phyloP scores from a whole-genome alignment of 2,888 invertebrate species.

The Rotaria macrura region DNA sequence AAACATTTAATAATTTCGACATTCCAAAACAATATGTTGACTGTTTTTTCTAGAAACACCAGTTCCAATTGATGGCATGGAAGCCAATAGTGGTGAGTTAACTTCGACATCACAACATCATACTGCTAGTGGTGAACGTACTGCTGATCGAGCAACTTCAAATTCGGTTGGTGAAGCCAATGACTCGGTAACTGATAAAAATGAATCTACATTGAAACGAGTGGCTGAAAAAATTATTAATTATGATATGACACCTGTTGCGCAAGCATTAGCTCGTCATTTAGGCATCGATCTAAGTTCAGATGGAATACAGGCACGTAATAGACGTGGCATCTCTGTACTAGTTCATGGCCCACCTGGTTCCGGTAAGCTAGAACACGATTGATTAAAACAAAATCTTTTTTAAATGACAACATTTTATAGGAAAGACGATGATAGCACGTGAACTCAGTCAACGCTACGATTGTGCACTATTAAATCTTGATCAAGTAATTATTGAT shows the following conservation, averaged over 20 bases:
- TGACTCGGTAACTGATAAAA: constrained; percentile 20
- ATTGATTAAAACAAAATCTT: no score
- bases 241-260: constrained; percentile 49
- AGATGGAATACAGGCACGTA: constrained; percentile 48
- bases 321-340: constrained; percentile 48
- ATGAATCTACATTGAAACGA: constrained; percentile 36
- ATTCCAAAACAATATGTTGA: no score
- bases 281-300: constrained; percentile 48
- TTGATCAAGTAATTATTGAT: constrained; percentile 48
- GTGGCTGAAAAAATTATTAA: constrained; percentile 43
- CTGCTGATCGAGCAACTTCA: not conserved
- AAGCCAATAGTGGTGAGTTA: not conserved
- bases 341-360: constrained; percentile 50
- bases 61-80: not conserved
- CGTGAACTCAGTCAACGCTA: constrained; percentile 44
- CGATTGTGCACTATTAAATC: constrained; percentile 45
- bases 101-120: not conserved
- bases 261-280: constrained; percentile 48
- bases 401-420: no score
- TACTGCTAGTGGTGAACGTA: not conserved
- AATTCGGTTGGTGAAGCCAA: not conserved
- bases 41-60: not conserved
- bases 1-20: no score
- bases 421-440: not conserved
- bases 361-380: constrained; percentile 46